Evolutionary conservation across 2,113 vertebrate species (phyloP), one percentile per base, ranked within the genome.

Genomic region (Nymphicus hollandicus): DNA sequence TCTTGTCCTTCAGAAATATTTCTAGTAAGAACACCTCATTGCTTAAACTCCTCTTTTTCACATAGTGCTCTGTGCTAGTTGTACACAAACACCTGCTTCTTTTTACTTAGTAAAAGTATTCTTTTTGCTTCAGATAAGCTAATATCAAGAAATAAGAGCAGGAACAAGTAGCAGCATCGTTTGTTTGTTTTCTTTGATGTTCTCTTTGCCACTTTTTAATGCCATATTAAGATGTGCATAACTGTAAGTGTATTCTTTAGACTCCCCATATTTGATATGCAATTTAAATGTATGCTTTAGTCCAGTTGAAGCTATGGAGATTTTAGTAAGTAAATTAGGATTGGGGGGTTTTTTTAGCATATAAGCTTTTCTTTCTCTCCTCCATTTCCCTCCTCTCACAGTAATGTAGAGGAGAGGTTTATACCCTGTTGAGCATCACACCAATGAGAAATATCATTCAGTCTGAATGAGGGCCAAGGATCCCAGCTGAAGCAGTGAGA

Each of bases 171-270:
- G 6, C 10, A 73, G 16, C 5, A 14, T 8, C 4, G 3, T 15
- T 84, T 9, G 9, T 47, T 31, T 22, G 41, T 4, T 23, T 35
- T 29, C 27, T 77, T 63, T 39, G 5, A 7, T 55, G 7, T 2
- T 33, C 10, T 44, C 5, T 71, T 49, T 84, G 7, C 5, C 16
- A 10, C 41, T 44, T 0, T 70, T 94, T 77, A 39, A 77, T 25
- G 4, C 31, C 3, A 10, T 4, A 69, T 3, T 17, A 77, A 83
- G 16, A 7, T 63, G 10, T 68, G 25, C 1, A 0, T n/a, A 73
- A 35, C 15, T 73, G 3, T 47, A 33, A 56, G 20, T 14, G 17
- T 43, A 20, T 41, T 35, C 35, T 63, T n/a, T 44, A 66, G 9
- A 39, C 18, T 77, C 46, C 6, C 3, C 6, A 5, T 77, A 46